A percentile compares a stretch with the other conserved stretches of the same genome.
Evolutionary conservation across 2,113 vertebrate genomes (phyloP).

Genomic region (Amphiprion percula): DNA sequence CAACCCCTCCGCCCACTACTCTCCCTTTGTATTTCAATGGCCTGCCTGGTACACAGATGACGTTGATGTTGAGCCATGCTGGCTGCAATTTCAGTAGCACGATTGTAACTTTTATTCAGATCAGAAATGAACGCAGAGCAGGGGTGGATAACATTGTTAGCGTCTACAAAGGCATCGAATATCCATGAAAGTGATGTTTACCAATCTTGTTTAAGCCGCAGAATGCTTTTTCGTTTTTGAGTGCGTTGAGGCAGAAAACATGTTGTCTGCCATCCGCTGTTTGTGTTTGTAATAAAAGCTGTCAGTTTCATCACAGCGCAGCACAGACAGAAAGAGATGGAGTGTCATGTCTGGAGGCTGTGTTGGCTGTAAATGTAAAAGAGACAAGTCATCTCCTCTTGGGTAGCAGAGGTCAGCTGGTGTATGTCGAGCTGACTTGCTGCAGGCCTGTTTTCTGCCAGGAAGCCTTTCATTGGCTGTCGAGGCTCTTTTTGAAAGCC

Average conservation of each 20-base stretch:
- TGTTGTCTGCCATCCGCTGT: constrained; percentile 12
- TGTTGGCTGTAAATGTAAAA: constrained; percentile 58
- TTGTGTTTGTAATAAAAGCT: constrained; percentile 41
- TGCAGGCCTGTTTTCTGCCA: constrained; percentile 43
- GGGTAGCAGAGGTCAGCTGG: constrained; percentile 56
- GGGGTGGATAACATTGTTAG: constrained; percentile 15
- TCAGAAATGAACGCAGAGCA: constrained; percentile 3
- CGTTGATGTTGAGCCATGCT: constrained; percentile 5
- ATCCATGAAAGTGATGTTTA: constrained; percentile 19
- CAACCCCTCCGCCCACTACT: neutral
- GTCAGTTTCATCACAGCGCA: constrained; percentile 28
- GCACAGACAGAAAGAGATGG: constrained; percentile 17
- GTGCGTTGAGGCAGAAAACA: neutral
- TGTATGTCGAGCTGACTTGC: constrained; percentile 28
- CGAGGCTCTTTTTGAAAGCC: constrained; percentile 6
- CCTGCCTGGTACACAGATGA: constrained; percentile 15
- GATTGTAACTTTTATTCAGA: constrained; percentile 17
- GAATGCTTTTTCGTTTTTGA: constrained; percentile 20
- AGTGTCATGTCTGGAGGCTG: constrained; percentile 55
- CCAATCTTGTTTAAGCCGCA: neutral
- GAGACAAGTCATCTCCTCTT: constrained; percentile 56
- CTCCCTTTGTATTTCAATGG: constrained; percentile 32
- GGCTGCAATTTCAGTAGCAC: constrained; percentile 20
- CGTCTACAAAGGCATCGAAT: constrained; percentile 12
- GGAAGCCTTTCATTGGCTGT: constrained; percentile 45